A percentile compares a stretch with the other conserved stretches of the same genome.
phyloP scores from a whole-genome alignment of 2,113 vertebrate species.

The Cyprinodon tularosa region DNA sequence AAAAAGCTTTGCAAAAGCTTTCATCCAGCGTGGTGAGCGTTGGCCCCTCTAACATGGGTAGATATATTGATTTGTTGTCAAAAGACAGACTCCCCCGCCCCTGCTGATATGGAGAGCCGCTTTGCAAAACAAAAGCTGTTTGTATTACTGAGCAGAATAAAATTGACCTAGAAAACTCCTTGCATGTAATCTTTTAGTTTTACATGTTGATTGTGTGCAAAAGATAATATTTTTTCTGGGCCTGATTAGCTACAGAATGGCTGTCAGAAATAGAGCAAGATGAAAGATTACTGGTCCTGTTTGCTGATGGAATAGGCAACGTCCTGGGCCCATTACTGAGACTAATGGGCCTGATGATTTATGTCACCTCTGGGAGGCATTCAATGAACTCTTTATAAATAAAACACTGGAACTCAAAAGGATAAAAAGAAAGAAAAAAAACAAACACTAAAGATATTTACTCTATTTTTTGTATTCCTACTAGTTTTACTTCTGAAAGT shows the following conservation, averaged over 20 bases:
- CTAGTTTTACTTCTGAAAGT: neutral
- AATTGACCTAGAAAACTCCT: constrained; percentile 14
- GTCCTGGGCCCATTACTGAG: constrained; percentile 69
- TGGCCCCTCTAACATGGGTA: constrained; percentile 62
- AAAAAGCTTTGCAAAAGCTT: constrained; percentile 79
- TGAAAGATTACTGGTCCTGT: constrained; percentile 36
- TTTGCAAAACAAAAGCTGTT: constrained; percentile 46
- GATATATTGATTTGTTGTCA: constrained; percentile 81
- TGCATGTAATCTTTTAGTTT: constrained; percentile 9
- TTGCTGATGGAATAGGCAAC: constrained; percentile 53
- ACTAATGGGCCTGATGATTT: constrained; percentile 77
- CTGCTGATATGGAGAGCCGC: constrained; percentile 48
- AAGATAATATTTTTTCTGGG: constrained; percentile 3
- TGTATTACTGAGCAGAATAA: constrained; percentile 9
- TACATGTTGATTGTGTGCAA: neutral
- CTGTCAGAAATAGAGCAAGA: constrained; percentile 42
- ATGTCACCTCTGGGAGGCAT: constrained; percentile 62
- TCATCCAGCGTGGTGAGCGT: constrained; percentile 68
- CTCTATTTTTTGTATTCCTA: neutral
- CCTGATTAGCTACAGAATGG: constrained; percentile 36
- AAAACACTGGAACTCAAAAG: constrained; percentile 32
- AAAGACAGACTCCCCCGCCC: constrained; percentile 52
- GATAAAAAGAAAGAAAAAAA: constrained; percentile 25
- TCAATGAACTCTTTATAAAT: constrained; percentile 45
- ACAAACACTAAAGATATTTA: constrained; percentile 7